Evolutionary conservation across 1,140 invertebrate species (phyloP).

Genomic region (Meloidogyne exigua): DNA sequence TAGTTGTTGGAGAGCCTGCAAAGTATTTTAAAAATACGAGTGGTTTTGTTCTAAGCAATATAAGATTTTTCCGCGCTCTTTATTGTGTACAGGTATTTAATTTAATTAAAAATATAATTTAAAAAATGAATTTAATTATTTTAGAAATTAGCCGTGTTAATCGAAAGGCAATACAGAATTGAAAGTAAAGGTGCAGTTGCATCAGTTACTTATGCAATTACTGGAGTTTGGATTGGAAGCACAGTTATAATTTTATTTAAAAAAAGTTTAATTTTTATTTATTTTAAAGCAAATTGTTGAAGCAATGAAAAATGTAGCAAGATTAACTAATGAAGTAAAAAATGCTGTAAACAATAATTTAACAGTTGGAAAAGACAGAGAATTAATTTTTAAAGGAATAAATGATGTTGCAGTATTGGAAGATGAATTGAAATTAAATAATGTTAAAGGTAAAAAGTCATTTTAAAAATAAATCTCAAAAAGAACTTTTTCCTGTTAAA

Average conservation of each 20-base stretch:
- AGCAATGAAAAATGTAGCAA: not conserved
- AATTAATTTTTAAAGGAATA: not conserved
- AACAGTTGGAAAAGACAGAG: not conserved
- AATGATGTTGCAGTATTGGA: not conserved
- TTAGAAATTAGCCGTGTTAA: not conserved
- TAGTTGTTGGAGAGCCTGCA: not conserved
- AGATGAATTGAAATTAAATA: not conserved
- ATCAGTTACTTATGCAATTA: not conserved
- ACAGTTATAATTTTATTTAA: not conserved
- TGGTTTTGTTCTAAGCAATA: not conserved
- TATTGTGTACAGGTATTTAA: not conserved
- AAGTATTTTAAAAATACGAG: not conserved
- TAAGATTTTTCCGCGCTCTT: not conserved
- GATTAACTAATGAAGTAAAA: not conserved
- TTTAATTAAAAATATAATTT: not conserved
- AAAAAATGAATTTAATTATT: not conserved
- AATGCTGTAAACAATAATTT: not conserved
- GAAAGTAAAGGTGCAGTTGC: not conserved
- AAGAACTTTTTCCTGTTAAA: too few species aligned
- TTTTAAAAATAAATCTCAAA: too few species aligned
- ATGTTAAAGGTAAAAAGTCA: not conserved
- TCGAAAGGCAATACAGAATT: not conserved
- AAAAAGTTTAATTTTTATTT: not conserved
- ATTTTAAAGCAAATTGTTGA: not conserved
- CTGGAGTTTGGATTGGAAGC: not conserved